Base-by-base conservation (phyloP, 2,113 vertebrate genomes). In the Trinectes maculatus region DNA sequence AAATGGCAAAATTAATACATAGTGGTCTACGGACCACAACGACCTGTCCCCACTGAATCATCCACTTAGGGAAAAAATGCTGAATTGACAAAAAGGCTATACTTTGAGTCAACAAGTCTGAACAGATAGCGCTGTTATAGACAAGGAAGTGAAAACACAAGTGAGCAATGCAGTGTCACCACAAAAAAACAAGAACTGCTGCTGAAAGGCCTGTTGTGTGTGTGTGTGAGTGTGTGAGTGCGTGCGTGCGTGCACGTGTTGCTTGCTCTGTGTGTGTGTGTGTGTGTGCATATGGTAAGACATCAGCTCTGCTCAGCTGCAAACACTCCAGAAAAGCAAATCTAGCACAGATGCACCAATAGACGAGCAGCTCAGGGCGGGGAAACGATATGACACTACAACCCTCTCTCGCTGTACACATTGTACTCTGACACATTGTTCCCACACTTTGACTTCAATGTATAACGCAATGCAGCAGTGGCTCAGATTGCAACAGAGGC, bases 91-190 rank as follows among this genome's bases (percentile, higher is more conserved):
- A 62, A 68, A 82, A 46, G 11, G 5, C 42, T 55, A 71, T 51
- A 73, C 40, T 62, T 65, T 60, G 22, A 56, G 51, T 66, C 28
- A 53, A 74, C 77, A 75, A 72, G 82, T 82, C 48, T 75, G 57
- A 80, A 51, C 75, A 77, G 33, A 74, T 24, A 42, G 33, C 19
- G 53, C 42, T 51, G 70, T 73, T 24, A 55, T 44, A 80, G 62
- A 88, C 28, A 57, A 74, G 77, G 84, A 89, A 89, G 80, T 77
- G 83, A 88, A 80, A 86, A 79, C 62, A 59, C 74, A 76, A 72
- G 75, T 74, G 61, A 83, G 84, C 83, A 82, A 49, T 15, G 56
- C 69, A 59, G 77, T 82, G 86, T 79, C 77, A 77, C 80, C 70
- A 74, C 71, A 44, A 57, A 74, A 66, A 84, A 79, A 75, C 63